Percentiles rank a stretch among this genome's conserved stretches.
Conservation (phyloP, 2,888 invertebrate genomes). For the Mechanitis messenoides region DNA sequence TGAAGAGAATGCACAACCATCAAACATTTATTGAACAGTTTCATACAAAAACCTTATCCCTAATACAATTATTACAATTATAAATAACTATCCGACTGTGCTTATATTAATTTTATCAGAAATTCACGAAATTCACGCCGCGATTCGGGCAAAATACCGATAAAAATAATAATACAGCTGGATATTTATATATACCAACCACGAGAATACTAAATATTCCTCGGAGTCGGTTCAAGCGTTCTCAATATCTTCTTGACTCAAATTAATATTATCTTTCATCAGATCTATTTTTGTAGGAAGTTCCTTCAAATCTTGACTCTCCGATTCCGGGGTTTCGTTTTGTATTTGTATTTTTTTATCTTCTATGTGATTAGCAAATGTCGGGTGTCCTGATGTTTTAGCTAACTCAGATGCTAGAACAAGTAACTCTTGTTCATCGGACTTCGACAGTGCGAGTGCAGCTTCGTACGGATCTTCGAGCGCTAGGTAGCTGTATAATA, state of each 20-base stretch:
- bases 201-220: too few species aligned
- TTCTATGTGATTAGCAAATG: constrained; percentile 52
- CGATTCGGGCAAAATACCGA: too few species aligned
- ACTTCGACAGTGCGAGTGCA: constrained; percentile 75
- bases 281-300: constrained; percentile 42
- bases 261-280: constrained; percentile 26
- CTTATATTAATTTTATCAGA: too few species aligned
- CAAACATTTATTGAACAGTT: too few species aligned
- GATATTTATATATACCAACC: too few species aligned
- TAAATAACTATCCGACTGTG: too few species aligned
- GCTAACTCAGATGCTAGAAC: constrained; percentile 79
- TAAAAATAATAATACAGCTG: too few species aligned
- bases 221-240: too few species aligned
- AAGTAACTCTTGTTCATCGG: constrained; percentile 70
- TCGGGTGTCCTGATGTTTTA: constrained; percentile 58
- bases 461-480: constrained; percentile 78
- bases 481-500: constrained; percentile 71
- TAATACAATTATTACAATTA: too few species aligned
- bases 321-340: constrained; percentile 16
- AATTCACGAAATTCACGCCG: too few species aligned
- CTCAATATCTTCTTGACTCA: neutral
- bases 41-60: too few species aligned
- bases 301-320: constrained; percentile 27
- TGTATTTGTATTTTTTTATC: constrained; percentile 38
- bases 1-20: too few species aligned